Conservation (phyloP, 2,888 invertebrate genomes). For the Choristoneura rosaceana region DNA sequence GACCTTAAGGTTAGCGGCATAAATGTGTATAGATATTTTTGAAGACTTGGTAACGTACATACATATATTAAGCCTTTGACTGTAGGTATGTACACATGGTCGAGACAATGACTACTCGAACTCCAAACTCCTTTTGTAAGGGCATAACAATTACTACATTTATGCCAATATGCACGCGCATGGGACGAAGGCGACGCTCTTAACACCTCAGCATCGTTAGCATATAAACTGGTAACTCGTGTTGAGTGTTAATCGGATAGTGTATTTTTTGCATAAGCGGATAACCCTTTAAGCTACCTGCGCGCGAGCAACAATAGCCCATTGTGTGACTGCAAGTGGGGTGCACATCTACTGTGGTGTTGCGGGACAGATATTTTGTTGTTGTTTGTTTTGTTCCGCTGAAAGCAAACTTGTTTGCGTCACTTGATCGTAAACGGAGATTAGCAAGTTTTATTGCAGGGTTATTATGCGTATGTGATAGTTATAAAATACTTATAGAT, state of each 20-base stretch:
- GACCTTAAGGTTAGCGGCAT: no score
- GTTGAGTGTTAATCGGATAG: slow-evolving; percentile 83
- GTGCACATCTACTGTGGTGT: slow-evolving; percentile 53
- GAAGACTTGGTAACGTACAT: no score
- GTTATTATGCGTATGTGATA: not conserved
- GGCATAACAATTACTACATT: not conserved
- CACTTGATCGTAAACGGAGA: slow-evolving; percentile 32
- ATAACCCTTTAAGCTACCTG: slow-evolving; percentile 84
- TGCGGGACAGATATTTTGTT: slow-evolving; percentile 54
- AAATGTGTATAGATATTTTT: no score
- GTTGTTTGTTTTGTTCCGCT: slow-evolving; percentile 48
- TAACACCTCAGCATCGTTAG: slow-evolving; percentile 60
- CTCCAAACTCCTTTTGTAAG: not conserved
- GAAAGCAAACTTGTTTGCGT: slow-evolving; percentile 47
- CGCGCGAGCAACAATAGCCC: slow-evolving; percentile 60
- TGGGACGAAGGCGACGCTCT: slow-evolving; percentile 60
- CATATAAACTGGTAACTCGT: slow-evolving; percentile 66
- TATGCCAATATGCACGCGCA: slow-evolving; percentile 56
- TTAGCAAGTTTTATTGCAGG: slow-evolving; percentile 16
- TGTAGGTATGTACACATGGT: not conserved
- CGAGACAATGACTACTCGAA: not conserved
- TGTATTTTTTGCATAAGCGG: slow-evolving; percentile 82
- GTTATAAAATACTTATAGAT: not conserved
- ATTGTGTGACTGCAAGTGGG: slow-evolving; percentile 71
- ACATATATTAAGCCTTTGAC: not conserved